Evolutionary conservation across 1,140 invertebrate species (phyloP).

Genomic region (Lamellibrachia luymesi): DNA sequence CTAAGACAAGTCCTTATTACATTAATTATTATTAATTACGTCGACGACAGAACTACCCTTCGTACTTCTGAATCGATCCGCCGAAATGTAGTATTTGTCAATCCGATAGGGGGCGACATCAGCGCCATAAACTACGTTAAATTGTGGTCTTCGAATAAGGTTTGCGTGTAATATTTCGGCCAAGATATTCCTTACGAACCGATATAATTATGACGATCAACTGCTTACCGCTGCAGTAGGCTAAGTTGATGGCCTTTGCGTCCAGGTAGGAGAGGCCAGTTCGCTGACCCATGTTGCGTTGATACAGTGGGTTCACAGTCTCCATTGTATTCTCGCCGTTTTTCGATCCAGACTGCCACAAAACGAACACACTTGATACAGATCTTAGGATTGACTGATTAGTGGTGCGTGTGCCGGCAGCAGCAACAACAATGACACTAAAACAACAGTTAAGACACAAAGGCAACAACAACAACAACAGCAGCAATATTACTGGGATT

Average conservation of each 20-base stretch:
- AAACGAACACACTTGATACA: neutral
- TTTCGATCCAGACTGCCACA: neutral
- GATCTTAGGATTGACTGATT: neutral
- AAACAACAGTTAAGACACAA: neutral
- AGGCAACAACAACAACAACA: too few species aligned
- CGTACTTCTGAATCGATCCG: neutral
- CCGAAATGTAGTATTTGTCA: too few species aligned
- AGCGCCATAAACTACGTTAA: too few species aligned
- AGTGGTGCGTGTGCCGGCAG: neutral
- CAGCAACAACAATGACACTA: too few species aligned
- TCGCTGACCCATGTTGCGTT: conserved; percentile 25
- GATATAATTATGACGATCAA: neutral
- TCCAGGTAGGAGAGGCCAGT: conserved; percentile 22
- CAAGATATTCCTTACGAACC: too few species aligned
- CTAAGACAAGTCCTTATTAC: neutral
- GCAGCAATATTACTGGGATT: neutral
- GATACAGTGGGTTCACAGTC: conserved; percentile 10
- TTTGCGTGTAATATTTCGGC: neutral
- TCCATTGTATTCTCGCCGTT: conserved; percentile 17
- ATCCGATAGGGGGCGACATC: too few species aligned
- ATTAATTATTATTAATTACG: neutral
- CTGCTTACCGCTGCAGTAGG: conserved; percentile 22
- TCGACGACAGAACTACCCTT: neutral
- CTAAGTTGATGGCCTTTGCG: conserved; percentile 22
- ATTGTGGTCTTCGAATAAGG: too few species aligned